Conservation (phyloP, 1,140 invertebrate species). For the Pantala flavescens region DNA sequence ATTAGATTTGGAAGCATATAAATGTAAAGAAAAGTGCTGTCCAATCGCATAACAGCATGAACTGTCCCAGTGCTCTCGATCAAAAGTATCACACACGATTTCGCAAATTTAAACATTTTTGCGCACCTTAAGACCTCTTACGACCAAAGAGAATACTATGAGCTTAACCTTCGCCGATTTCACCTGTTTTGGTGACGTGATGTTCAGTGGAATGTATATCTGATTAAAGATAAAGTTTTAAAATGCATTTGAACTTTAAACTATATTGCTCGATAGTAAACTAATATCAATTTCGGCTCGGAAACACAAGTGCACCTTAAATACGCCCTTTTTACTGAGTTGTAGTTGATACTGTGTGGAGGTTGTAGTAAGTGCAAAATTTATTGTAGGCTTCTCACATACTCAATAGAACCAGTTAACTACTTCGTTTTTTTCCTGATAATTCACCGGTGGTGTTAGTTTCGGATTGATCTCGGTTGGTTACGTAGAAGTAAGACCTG, state of each 20-base stretch:
- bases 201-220: neutral
- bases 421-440: neutral
- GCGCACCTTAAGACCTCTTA: neutral
- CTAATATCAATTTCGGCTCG: neutral
- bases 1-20: too few species aligned
- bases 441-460: neutral
- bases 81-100: neutral
- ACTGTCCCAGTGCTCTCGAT: too few species aligned
- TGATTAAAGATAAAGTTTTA: neutral
- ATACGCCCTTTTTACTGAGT: neutral
- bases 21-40: too few species aligned
- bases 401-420: neutral
- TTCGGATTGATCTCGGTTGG: neutral
- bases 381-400: neutral
- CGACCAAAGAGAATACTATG: neutral
- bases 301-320: neutral
- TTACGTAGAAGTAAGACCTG: neutral
- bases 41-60: too few species aligned
- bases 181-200: conserved; percentile 3
- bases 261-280: neutral
- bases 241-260: neutral
- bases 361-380: neutral
- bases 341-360: neutral
- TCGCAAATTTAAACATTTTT: neutral
- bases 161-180: neutral